Evolutionary conservation across 30 jellyfish, hydroid and myxozoan genomes (phyloP), one percentile per base, ranked within the genome.

Genomic region (Euphysa ruthae): DNA sequence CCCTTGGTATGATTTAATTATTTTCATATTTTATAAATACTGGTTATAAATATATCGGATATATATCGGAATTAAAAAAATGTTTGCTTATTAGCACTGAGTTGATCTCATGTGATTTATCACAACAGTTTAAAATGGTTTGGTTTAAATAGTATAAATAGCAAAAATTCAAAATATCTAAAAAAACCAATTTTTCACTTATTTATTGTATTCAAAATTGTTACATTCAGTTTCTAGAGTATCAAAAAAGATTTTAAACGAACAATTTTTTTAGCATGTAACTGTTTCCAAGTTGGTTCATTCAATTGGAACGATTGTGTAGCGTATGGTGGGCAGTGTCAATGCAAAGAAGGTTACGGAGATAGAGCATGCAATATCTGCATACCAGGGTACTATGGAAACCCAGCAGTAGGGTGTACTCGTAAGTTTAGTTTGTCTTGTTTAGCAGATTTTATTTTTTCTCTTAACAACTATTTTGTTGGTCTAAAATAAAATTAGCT

Each of bases 331-430:
- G 97, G 97, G 12, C 94, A 88, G 51, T 88, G 97, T 55, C 56
- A 56, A 10, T 88, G 97, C 44, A 88, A 81, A 35, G 70, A 58
- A 13, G 97, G 97, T 4, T 88, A 71, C 82, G 97, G 97, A 15
- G 97, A 91, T 34, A 82, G 97, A 23, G 50, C 81, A 35, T 88
- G 97, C 70, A 79, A 88, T 8, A 94, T 79, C 44, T 88, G 97
- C 54, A 19, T 79, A 43, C 91, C 97, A 27, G 97, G 97, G 13
- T 88, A 72, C 55, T 62, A 73, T 49, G 93, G 94, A 33, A 57
- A 74, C 52, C 82, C 93, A 16, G 73, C 66, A 28, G 60, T 71
- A 30, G 81, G 86, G 4, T 88, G 97, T 55, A 7, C 52, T 31
- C 89, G 97, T 88, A 74, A 65, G 82, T 43, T 46, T 8, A 46